Evolutionary conservation across 2,113 vertebrate species (phyloP).

Genomic region (Dryoscopus gambensis): DNA sequence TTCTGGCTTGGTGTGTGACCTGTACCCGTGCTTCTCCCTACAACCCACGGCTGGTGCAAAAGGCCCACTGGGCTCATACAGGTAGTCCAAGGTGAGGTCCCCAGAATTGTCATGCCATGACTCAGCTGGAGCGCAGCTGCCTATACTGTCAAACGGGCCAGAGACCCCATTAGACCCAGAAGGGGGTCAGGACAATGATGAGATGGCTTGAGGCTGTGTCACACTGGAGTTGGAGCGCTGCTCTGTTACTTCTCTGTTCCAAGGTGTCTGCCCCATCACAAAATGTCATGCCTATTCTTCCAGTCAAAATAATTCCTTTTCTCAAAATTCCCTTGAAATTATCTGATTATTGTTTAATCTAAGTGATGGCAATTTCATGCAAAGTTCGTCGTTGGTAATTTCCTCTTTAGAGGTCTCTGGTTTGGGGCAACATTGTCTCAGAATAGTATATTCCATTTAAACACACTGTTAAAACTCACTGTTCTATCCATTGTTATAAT

Average conservation of each 20-base stretch:
- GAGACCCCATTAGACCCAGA: background rate
- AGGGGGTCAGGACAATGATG: background rate
- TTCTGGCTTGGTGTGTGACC: background rate
- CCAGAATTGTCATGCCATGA: background rate
- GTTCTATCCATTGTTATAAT: background rate
- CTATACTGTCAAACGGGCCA: background rate
- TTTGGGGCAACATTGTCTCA: background rate
- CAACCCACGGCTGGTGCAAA: rapidly evolving
- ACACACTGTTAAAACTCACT: background rate
- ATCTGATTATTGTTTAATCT: background rate
- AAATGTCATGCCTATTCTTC: background rate
- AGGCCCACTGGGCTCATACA: background rate
- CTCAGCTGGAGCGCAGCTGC: background rate
- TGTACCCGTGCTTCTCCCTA: background rate
- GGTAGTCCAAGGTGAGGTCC: background rate
- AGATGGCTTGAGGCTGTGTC: background rate
- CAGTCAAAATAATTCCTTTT: background rate
- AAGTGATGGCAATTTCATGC: background rate
- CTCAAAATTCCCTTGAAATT: background rate
- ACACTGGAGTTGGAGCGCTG: background rate
- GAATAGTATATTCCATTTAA: background rate
- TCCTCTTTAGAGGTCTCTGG: background rate
- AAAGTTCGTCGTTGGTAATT: background rate
- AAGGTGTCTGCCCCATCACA: background rate
- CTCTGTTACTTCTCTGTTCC: background rate